phyloP scores from a whole-genome alignment of 2,888 invertebrate species.

The Chydorus sphaericus region DNA sequence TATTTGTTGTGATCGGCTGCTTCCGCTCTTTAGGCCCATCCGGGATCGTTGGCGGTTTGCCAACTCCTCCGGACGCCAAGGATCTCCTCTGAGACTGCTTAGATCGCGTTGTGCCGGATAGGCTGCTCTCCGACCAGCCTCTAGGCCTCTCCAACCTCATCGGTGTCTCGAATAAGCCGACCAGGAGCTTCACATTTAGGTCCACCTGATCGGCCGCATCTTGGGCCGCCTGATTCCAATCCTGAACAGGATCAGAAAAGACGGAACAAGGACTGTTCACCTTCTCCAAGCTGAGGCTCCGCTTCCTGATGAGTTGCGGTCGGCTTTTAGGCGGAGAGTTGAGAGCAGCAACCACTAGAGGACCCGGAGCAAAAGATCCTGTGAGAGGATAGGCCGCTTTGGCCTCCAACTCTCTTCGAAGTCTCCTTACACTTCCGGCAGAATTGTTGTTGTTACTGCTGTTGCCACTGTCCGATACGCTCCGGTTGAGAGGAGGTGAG shows the following conservation, averaged over 20 bases:
- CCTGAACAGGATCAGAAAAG: not conserved
- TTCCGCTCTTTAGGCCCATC: too few species aligned
- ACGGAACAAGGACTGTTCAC: constrained; percentile 19
- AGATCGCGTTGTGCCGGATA: too few species aligned
- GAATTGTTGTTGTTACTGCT: too few species aligned
- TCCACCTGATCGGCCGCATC: constrained; percentile 14
- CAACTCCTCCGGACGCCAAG: too few species aligned
- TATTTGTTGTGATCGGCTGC: too few species aligned
- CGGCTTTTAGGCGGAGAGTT: not conserved
- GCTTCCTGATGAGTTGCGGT: not conserved
- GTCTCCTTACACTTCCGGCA: constrained; percentile 64
- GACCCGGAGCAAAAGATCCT: constrained; percentile 9
- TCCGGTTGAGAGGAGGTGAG: not conserved
- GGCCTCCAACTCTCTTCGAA: constrained; percentile 79
- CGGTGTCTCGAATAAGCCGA: constrained; percentile 14
- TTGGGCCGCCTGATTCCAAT: not conserved
- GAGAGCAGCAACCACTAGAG: not conserved
- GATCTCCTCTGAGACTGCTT: too few species aligned
- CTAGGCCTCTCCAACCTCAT: not conserved
- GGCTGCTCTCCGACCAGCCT: not conserved
- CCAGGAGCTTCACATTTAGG: constrained; percentile 36
- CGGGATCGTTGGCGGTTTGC: too few species aligned
- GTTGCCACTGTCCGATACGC: not conserved
- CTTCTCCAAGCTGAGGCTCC: constrained; percentile 14
- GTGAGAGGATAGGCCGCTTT: constrained; percentile 33